These are phyloP conservation scores for Eupithecia abbreviata DNA, from an alignment of 2,888 invertebrate species.

Conservation along the genomic window DNA sequence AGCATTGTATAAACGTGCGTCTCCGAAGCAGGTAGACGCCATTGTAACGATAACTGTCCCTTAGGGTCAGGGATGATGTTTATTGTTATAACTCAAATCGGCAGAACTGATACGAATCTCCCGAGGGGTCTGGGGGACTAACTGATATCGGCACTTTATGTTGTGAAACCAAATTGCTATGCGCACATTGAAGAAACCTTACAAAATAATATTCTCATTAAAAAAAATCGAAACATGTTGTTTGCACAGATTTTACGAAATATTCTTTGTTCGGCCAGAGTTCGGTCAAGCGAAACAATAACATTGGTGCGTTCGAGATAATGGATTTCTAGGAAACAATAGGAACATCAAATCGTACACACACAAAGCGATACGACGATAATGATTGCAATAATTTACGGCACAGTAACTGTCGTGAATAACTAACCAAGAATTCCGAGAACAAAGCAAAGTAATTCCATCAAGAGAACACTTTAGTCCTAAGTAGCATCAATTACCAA, in stretches of 20 bases:
- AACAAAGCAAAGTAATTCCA: slow-evolving; percentile 28
- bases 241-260: not conserved
- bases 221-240: not conserved
- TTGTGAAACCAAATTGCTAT: slow-evolving; percentile 26
- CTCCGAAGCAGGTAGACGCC: slow-evolving; percentile 64
- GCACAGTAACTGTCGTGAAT: not conserved
- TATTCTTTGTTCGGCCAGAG: not conserved
- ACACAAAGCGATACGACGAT: slow-evolving; percentile 8
- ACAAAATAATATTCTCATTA: not conserved
- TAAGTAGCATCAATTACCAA: slow-evolving; percentile 39
- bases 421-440: slow-evolving; percentile 5
- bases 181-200: not conserved
- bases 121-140: slow-evolving; percentile 50
- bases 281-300: slow-evolving; percentile 12
- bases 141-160: slow-evolving; percentile 54
- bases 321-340: slow-evolving; percentile 9
- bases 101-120: slow-evolving; percentile 56
- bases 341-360: slow-evolving; percentile 4
- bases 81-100: slow-evolving; percentile 57
- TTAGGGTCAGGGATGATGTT: slow-evolving; percentile 47
- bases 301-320: slow-evolving; percentile 1
- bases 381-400: slow-evolving; percentile 4
- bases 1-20: slow-evolving; percentile 43
- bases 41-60: slow-evolving; percentile 54
- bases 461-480: slow-evolving; percentile 24